These are phyloP conservation scores for Styela plicata DNA, from an alignment of 23 tunicate species.

Conservation along the genomic window DNA sequence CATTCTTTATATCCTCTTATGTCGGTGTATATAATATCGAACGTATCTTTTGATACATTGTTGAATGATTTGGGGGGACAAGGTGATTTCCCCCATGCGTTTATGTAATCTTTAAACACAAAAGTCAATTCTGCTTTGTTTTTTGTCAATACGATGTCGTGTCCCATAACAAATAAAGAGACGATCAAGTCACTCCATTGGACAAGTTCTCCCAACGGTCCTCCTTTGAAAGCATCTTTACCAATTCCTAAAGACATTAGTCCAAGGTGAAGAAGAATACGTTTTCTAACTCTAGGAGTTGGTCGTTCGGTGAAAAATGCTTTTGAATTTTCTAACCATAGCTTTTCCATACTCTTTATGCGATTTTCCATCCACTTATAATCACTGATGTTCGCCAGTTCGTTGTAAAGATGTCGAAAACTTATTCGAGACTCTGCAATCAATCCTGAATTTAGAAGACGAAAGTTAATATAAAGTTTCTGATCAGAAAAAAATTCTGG, in stretches of 20 bases:
- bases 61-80: slow-evolving; percentile 4
- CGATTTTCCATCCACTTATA: slow-evolving; percentile 51
- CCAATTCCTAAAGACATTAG: slow-evolving; percentile 42
- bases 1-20: slow-evolving; percentile 55
- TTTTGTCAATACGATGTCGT: slow-evolving; percentile 43
- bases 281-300: slow-evolving; percentile 28
- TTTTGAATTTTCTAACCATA: slow-evolving; percentile 40
- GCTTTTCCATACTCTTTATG: slow-evolving; percentile 38
- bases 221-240: slow-evolving; percentile 73
- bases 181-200: slow-evolving; percentile 87
- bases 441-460: not conserved
- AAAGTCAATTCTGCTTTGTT: not conserved
- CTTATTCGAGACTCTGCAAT: not conserved
- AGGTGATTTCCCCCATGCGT: not conserved
- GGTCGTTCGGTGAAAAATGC: slow-evolving; percentile 1
- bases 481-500: too few relatives aligned
- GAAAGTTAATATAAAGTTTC: too few relatives aligned
- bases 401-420: slow-evolving; percentile 12
- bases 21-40: slow-evolving; percentile 75
- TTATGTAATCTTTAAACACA: not conserved
- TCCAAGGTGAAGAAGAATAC: slow-evolving; percentile 62
- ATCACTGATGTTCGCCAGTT: not conserved
- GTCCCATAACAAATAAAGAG: slow-evolving; percentile 69
- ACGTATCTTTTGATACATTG: slow-evolving; percentile 8
- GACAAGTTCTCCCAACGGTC: slow-evolving; percentile 87